A percentile compares a stretch with the other conserved stretches of the same genome.
phyloP scores from a whole-genome alignment of 2,113 vertebrate genomes.

The Egretta garzetta region DNA sequence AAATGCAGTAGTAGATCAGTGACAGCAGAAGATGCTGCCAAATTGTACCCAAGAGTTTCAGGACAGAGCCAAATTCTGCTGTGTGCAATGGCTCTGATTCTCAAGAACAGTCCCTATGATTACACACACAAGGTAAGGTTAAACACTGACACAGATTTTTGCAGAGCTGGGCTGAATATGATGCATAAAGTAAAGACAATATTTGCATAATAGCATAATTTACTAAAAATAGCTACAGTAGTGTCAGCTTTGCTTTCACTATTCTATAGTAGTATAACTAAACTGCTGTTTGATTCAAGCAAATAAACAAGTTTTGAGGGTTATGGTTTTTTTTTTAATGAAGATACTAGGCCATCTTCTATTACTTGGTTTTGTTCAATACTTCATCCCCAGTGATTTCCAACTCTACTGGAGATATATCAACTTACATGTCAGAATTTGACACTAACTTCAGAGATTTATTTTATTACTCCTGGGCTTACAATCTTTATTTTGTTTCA shows the following conservation, averaged over 20 bases:
- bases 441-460: not conserved
- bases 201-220: not conserved
- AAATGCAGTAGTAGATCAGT: not conserved
- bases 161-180: not conserved
- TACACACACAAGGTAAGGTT: not conserved
- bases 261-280: not conserved
- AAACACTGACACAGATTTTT: not conserved
- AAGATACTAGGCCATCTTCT: not conserved
- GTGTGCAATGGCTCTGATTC: not conserved
- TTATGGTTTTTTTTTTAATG: not conserved
- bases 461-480: not conserved
- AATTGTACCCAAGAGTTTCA: not conserved
- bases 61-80: not conserved
- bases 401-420: not conserved
- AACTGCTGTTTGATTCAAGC: not conserved
- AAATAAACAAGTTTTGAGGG: not conserved
- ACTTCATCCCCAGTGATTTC: not conserved
- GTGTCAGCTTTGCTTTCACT: not conserved
- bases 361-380: not conserved
- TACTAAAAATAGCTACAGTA: not conserved
- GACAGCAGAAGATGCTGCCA: not conserved
- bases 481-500: not conserved
- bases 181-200: not conserved
- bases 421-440: not conserved
- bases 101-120: not conserved